These are phyloP conservation scores for Theocolax elegans DNA, from an alignment of 1,140 invertebrate genomes.

Conservation along the genomic window DNA sequence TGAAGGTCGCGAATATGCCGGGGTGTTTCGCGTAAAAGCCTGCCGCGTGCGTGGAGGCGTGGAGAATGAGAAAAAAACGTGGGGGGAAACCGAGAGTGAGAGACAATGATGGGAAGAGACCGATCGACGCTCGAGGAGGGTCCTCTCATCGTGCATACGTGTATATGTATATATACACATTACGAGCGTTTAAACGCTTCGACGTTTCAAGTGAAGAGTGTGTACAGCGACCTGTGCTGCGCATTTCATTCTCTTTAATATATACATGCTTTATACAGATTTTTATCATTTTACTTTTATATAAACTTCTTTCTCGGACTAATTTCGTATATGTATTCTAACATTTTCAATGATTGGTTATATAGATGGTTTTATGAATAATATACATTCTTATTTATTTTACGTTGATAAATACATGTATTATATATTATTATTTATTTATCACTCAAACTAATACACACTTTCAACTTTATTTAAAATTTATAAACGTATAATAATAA, in stretches of 20 bases:
- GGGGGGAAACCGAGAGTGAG: neutral
- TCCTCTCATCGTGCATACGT: too few relatives aligned
- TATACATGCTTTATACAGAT: neutral
- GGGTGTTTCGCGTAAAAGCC: neutral
- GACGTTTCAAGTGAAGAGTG: constrained; percentile 2
- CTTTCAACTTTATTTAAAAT: too few relatives aligned
- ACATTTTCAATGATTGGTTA: too few relatives aligned
- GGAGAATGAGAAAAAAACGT: neutral
- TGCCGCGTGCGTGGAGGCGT: neutral
- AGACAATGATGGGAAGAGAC: constrained; percentile 22
- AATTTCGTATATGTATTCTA: too few relatives aligned
- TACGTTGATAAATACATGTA: too few relatives aligned
- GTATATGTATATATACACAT: neutral
- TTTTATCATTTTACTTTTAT: too few relatives aligned
- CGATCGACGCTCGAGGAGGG: neutral
- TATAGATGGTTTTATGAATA: too few relatives aligned
- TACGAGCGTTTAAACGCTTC: neutral
- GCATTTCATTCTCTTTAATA: neutral
- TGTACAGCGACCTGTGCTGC: neutral
- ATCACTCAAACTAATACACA: too few relatives aligned
- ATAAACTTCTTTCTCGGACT: too few relatives aligned
- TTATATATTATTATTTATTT: too few relatives aligned
- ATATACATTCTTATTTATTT: too few relatives aligned
- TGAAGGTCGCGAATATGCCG: neutral
- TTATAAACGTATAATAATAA: too few relatives aligned